These are phyloP conservation scores for Microcebus lehilahytsara DNA, from an alignment of 2,113 vertebrate species.

Conservation along the genomic window DNA sequence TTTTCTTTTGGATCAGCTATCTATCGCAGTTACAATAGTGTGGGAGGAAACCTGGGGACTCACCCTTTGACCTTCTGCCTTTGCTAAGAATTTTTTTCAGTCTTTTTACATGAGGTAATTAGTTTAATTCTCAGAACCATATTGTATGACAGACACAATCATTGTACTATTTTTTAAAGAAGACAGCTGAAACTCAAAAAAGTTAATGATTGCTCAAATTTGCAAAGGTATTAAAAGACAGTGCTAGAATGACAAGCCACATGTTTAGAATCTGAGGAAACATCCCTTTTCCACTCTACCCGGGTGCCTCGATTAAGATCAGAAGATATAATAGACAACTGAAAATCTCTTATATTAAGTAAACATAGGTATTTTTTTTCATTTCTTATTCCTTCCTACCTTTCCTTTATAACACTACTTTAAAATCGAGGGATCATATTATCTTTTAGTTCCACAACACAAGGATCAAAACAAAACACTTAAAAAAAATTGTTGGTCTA, in stretches of 20 bases:
- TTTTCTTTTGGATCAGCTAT: background rate
- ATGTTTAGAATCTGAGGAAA: background rate
- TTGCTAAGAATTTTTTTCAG: background rate
- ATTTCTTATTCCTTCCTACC: background rate
- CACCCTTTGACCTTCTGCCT: background rate
- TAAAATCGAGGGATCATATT: background rate
- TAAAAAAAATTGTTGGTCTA: background rate
- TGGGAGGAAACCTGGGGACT: background rate
- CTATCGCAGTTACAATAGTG: background rate
- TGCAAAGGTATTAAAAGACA: background rate
- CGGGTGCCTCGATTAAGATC: background rate
- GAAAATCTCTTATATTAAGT: background rate
- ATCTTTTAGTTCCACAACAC: background rate
- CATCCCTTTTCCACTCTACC: background rate
- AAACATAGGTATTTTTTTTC: background rate
- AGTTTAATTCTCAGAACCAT: background rate
- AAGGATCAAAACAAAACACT: background rate
- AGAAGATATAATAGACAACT: background rate
- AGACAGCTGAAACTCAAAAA: background rate
- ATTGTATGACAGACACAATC: background rate
- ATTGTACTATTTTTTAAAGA: background rate
- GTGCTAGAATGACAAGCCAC: background rate
- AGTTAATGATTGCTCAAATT: background rate
- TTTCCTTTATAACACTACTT: background rate
- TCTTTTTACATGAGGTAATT: background rate